Percentiles rank a stretch among this genome's conserved stretches.
phyloP scores from a whole-genome alignment of 2,113 vertebrate genomes.

The Ovis canadensis region DNA sequence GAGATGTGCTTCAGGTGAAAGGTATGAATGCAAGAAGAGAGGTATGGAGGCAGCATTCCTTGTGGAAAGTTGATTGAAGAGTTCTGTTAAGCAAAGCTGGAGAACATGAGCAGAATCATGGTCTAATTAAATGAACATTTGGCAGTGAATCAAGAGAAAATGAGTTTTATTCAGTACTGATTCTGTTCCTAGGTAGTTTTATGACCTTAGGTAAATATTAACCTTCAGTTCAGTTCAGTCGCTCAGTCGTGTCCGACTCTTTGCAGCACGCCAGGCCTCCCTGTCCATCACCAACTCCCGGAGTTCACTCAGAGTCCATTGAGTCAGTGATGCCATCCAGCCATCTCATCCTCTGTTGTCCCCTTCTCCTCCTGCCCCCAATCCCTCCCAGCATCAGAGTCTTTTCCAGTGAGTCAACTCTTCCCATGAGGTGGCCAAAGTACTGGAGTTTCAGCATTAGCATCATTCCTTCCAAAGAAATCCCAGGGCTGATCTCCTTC shows the following conservation, averaged over 20 bases:
- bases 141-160: constrained; percentile 30
- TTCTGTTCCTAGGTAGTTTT: background rate
- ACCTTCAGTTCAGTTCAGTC: background rate
- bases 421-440: background rate
- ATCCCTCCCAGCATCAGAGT: background rate
- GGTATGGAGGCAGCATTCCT: background rate
- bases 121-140: constrained; percentile 15
- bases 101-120: background rate
- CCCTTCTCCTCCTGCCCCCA: background rate
- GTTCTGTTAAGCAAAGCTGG: background rate
- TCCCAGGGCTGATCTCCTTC: background rate
- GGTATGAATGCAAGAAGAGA: background rate
- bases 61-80: background rate
- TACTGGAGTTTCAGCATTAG: background rate
- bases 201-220: constrained; percentile 9
- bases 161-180: constrained; percentile 11
- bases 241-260: background rate
- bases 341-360: background rate
- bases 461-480: background rate
- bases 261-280: background rate
- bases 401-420: background rate
- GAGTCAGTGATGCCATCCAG: background rate
- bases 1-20: background rate
- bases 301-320: background rate
- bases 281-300: background rate